Conservation (phyloP, 2,113 vertebrate genomes). For the Labeo rohita region DNA sequence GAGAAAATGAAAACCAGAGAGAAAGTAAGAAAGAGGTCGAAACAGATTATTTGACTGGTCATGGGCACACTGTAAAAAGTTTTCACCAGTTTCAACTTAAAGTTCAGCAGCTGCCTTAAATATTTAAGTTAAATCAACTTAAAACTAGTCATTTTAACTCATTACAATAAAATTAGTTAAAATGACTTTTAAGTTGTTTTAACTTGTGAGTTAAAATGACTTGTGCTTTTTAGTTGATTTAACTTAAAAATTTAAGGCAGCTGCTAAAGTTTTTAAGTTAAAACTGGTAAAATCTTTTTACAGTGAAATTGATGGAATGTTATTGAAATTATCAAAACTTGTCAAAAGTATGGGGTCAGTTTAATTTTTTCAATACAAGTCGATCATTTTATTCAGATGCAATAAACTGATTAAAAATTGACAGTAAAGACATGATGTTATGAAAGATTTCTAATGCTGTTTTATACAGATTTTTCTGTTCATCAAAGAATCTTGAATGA, state of each 20-base stretch:
- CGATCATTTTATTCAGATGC: neutral
- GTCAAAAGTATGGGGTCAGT: neutral
- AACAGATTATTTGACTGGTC: neutral
- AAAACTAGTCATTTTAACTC: too few species aligned
- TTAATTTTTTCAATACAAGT: neutral
- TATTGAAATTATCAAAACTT: neutral
- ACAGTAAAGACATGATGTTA: neutral
- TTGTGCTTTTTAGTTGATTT: too few species aligned
- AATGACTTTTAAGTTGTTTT: too few species aligned
- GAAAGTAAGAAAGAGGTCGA: slow-evolving; percentile 15
- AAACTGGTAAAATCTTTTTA: too few species aligned
- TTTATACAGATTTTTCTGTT: neutral
- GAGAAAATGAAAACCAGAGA: neutral
- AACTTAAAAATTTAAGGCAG: too few species aligned
- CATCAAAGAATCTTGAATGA: neutral
- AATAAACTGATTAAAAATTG: neutral
- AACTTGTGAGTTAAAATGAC: too few species aligned
- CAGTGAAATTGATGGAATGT: slow-evolving; percentile 61
- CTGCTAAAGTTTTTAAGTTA: too few species aligned
- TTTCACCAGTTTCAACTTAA: too few species aligned
- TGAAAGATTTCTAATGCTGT: neutral
- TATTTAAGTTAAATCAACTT: too few species aligned
- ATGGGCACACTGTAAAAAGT: neutral
- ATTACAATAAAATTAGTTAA: too few species aligned
- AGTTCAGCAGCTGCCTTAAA: too few species aligned